Base-by-base conservation (phyloP, 2,797 vertebrate species). In the Phaenicophaeus curvirostris region DNA sequence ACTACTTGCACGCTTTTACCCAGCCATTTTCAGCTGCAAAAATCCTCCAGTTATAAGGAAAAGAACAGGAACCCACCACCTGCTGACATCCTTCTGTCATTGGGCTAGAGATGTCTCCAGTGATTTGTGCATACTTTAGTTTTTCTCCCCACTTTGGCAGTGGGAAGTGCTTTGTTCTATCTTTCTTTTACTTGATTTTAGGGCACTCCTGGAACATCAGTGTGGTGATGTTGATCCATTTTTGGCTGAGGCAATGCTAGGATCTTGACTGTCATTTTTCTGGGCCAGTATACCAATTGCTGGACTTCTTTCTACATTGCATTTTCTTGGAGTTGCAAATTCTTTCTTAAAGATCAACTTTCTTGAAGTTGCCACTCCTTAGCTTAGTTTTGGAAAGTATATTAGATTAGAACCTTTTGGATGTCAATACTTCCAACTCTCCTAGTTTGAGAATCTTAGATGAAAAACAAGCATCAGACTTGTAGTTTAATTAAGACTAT, bases 71-170 rank as follows among this genome's bases (percentile, higher is more conserved):
- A 48, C 42, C 10, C 14, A 13, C 15, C 10, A 74, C 8, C 23
- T 72, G 12, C 11, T 82, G 5, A 53, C 3, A 2, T 39, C 31
- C 25, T 46, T 68, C 55, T 31, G 11, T 41, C 15, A 8, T 1
- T 33, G 73, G 24, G 39, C 6, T 74, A 19, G 33, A 39, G 37
- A 16, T 67, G 25, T 24, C 21, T 65, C 8, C 6, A 31, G 27
- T 23, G 41, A 21, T 59, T 69, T 0, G 0, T 57, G 12, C 4
- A 2, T 23, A 7, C 11, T 5, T 19, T 15, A 3, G 25, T 12
- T 30, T 21, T 0, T 4, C 7, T 6, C 14, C 3, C 5, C 5
- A 53, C 18, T n/a, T 50, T 28, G 21, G 21, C 9, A 63, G 17
- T 21, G 11, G 15, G n/a, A 54, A 42, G 27, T n/a, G 2, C 24